Percentiles rank a stretch among this genome's conserved stretches.
phyloP scores from a whole-genome alignment of 2,888 invertebrate species.

The Apoda limacodes region DNA sequence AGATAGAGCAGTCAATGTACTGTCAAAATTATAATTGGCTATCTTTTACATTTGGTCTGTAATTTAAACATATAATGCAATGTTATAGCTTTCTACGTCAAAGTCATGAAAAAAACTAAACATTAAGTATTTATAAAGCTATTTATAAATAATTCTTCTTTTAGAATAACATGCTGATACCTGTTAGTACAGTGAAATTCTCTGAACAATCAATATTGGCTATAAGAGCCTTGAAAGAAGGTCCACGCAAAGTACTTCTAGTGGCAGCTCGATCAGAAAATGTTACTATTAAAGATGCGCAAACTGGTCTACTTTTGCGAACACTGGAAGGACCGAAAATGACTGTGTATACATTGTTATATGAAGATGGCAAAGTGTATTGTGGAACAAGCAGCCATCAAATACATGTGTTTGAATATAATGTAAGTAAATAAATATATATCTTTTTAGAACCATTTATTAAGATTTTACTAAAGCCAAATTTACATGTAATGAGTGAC shows the following conservation, averaged over 20 bases:
- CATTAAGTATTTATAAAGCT: too few relatives aligned
- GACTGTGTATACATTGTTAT: slow-evolving; percentile 79
- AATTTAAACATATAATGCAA: too few relatives aligned
- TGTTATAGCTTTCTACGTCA: too few relatives aligned
- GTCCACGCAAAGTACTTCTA: slow-evolving; percentile 75
- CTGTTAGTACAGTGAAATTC: slow-evolving; percentile 67
- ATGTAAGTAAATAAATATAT: slow-evolving; percentile 65
- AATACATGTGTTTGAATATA: slow-evolving; percentile 80
- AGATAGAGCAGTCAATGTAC: too few relatives aligned
- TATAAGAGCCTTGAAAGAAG: slow-evolving; percentile 79
- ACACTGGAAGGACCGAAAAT: slow-evolving; percentile 69
- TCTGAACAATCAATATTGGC: slow-evolving; percentile 76
- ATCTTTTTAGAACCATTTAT: not conserved
- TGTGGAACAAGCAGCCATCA: slow-evolving; percentile 81
- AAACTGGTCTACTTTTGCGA: slow-evolving; percentile 75
- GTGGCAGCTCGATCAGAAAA: slow-evolving; percentile 77
- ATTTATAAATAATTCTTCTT: too few relatives aligned
- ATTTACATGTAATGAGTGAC: not conserved
- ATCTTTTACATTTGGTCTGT: too few relatives aligned
- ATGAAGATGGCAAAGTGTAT: slow-evolving; percentile 76
- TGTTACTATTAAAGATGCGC: slow-evolving; percentile 79
- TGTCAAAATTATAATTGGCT: too few relatives aligned
- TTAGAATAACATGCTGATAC: slow-evolving; percentile 67
- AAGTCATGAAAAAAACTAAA: too few relatives aligned
- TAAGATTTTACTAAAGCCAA: not conserved